These are phyloP conservation scores for Hydrophis major DNA, from an alignment of 2,797 vertebrate genomes.

Conservation along the genomic window DNA sequence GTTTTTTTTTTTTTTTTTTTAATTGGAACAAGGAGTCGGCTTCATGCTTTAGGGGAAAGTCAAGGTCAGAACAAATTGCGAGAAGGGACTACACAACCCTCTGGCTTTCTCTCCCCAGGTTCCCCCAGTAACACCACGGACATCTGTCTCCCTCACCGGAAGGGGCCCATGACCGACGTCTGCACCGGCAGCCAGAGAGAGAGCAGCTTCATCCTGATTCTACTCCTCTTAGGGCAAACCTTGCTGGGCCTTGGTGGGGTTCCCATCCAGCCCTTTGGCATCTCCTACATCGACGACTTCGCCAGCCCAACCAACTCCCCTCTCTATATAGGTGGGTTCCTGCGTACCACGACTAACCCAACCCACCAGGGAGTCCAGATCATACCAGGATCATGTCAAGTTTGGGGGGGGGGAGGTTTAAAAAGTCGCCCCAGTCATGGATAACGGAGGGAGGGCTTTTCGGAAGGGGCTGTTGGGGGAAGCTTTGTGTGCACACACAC, in stretches of 20 bases:
- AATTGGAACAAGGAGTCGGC: too few species aligned
- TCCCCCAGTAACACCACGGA: slow-evolving; percentile 53
- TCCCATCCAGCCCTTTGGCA: slow-evolving; percentile 94
- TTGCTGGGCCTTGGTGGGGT: slow-evolving; percentile 85
- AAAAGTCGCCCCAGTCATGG: neutral
- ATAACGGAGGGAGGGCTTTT: too few species aligned
- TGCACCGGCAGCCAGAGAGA: slow-evolving; percentile 58
- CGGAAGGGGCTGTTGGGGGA: neutral
- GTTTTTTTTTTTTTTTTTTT: too few species aligned
- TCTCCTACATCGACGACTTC: slow-evolving; percentile 94
- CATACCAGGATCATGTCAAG: neutral
- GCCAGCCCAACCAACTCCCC: slow-evolving; percentile 88
- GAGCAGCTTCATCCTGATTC: slow-evolving; percentile 71
- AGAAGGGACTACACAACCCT: neutral
- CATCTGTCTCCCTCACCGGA: slow-evolving; percentile 55
- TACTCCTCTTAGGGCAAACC: slow-evolving; percentile 85
- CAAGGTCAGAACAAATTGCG: neutral
- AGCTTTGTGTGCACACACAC: too few species aligned
- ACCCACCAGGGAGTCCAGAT: neutral
- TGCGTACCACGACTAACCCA: too few species aligned
- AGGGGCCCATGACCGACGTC: rapidly evolving
- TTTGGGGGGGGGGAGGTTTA: too few species aligned
- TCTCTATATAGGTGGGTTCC: slow-evolving; percentile 84
- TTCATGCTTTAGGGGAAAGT: too few species aligned
- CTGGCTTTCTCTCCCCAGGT: slow-evolving; percentile 6